These are phyloP conservation scores for Morelia viridis DNA, from an alignment of 2,797 vertebrate genomes.

Conservation along the genomic window DNA sequence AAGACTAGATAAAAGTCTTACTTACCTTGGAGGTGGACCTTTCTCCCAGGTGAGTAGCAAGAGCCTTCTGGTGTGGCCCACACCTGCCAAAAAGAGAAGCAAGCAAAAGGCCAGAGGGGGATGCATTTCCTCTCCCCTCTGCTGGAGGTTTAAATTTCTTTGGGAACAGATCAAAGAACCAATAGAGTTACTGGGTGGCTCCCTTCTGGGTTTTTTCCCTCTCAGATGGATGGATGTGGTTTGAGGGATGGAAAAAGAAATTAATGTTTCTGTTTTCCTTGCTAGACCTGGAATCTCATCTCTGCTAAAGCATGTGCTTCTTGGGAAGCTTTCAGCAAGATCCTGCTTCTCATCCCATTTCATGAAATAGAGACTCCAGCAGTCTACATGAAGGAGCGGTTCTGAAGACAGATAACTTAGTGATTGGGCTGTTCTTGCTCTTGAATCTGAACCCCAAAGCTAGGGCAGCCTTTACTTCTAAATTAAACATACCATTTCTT, in stretches of 20 bases:
- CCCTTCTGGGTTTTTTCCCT: conserved; percentile 44
- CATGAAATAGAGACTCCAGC: neutral
- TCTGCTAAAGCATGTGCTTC: neutral
- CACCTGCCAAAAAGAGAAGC: neutral
- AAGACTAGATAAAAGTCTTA: neutral
- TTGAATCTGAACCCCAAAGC: neutral
- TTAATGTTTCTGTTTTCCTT: conserved; percentile 27
- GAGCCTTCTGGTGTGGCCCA: neutral
- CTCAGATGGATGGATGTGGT: conserved; percentile 48
- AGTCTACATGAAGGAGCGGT: conserved; percentile 39
- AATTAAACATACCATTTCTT: neutral
- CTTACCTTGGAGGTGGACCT: conserved; percentile 60
- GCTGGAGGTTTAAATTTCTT: conserved; percentile 72
- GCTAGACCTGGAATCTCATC: neutral
- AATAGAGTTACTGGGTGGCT: conserved; percentile 74
- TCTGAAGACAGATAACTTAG: conserved; percentile 6
- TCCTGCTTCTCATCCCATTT: neutral
- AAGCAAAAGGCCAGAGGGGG: neutral
- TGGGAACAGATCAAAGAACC: conserved; percentile 71
- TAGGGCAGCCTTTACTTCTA: neutral
- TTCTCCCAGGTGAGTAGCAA: neutral
- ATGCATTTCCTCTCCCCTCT: conserved; percentile 34
- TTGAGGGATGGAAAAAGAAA: conserved; percentile 56
- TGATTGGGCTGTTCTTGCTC: neutral
- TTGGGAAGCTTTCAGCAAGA: neutral